Percentiles rank a stretch among this genome's conserved stretches.
Conservation (phyloP, 2,888 invertebrate species). For the Troilus luridus region DNA sequence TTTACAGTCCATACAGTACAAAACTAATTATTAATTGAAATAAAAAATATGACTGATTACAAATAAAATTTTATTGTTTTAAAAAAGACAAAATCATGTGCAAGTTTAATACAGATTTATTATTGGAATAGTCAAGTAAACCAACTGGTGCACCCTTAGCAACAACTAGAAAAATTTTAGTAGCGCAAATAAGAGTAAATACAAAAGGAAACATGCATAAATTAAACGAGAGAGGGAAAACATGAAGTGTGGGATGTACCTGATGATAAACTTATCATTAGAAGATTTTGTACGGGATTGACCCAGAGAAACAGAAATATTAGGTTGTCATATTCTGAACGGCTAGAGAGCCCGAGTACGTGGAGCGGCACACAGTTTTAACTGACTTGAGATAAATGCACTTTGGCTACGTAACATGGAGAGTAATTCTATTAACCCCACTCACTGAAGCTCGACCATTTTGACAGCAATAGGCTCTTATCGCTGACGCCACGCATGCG, state of each 20-base stretch:
- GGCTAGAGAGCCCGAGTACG: neutral
- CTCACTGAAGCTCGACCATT: conserved; percentile 49
- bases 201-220: neutral
- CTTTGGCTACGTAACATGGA: conserved; percentile 9
- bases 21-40: neutral
- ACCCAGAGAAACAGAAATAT: neutral
- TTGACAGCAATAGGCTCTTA: conserved; percentile 52
- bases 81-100: neutral
- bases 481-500: conserved; percentile 51
- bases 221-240: neutral
- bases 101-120: neutral
- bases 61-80: neutral
- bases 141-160: neutral
- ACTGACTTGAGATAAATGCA: neutral
- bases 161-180: neutral
- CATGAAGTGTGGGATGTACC: conserved; percentile 25
- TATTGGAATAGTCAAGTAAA: neutral
- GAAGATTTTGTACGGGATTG: neutral
- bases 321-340: neutral
- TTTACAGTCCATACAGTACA: neutral
- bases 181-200: neutral
- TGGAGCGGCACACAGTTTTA: neutral
- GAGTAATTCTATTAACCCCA: conserved; percentile 38
- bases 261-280: conserved; percentile 52
- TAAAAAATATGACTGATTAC: neutral